Conservation (phyloP, 1,140 invertebrate genomes). For the Trichonephila inaurata region DNA sequence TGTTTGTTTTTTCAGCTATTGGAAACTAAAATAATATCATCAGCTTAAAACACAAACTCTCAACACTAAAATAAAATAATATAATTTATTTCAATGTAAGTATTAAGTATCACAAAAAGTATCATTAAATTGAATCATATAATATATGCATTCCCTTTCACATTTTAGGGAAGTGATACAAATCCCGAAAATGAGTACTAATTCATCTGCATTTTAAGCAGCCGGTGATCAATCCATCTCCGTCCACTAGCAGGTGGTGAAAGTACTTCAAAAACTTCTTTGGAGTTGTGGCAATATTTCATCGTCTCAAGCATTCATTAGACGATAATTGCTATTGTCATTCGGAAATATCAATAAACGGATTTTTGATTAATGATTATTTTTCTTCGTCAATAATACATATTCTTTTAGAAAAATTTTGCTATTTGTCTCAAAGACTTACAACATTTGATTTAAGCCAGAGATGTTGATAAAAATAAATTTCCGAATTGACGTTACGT, state of each 20-base stretch:
- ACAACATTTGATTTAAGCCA: no score
- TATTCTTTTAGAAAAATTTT: not conserved
- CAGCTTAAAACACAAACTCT: no score
- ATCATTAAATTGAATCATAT: no score
- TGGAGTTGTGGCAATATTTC: slow-evolving; percentile 21
- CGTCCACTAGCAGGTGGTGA: slow-evolving; percentile 21
- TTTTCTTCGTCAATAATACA: not conserved
- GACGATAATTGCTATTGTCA: slow-evolving; percentile 38
- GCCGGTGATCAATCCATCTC: slow-evolving; percentile 19
- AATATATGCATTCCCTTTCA: no score
- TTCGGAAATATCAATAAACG: slow-evolving; percentile 39
- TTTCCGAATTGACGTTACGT: no score
- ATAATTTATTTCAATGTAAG: no score
- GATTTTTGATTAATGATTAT: slow-evolving; percentile 19
- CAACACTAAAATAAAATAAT: no score
- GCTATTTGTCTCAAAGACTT: not conserved
- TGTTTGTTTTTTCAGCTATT: no score
- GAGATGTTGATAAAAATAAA: no score
- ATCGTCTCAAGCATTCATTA: slow-evolving; percentile 25
- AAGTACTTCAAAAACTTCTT: slow-evolving; percentile 14
- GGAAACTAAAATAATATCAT: no score
- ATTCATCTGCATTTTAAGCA: slow-evolving; percentile 25
- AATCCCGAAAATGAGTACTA: not conserved
- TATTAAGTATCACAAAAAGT: no score
- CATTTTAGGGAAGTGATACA: not conserved